Evolutionary conservation across 1,140 invertebrate genomes (phyloP).

Genomic region (Drosophila triauraria): DNA sequence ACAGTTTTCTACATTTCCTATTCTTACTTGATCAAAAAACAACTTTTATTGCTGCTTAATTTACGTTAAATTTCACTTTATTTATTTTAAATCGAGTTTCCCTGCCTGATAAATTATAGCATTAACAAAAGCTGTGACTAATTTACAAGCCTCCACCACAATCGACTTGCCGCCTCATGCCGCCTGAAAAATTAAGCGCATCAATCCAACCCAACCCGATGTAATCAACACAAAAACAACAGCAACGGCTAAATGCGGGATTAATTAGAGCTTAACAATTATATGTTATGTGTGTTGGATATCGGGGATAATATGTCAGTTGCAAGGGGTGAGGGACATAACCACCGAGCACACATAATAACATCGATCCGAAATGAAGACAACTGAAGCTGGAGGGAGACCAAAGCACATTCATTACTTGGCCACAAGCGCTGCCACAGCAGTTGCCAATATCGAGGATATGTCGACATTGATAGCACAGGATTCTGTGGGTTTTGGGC

Average conservation of each 20-base stretch:
- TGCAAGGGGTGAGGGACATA: not conserved
- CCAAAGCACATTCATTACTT: slow-evolving; percentile 66
- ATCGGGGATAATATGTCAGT: not conserved
- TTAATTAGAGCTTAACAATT: slow-evolving; percentile 63
- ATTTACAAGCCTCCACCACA: not conserved
- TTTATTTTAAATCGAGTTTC: not conserved
- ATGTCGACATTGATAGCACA: slow-evolving; percentile 15
- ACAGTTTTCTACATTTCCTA: not conserved
- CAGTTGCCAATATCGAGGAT: slow-evolving; percentile 36
- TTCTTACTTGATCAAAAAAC: not conserved
- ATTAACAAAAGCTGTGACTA: slow-evolving; percentile 11
- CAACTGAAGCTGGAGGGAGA: slow-evolving; percentile 33
- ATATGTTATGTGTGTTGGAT: not conserved
- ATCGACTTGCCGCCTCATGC: not conserved
- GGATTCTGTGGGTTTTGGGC: slow-evolving; percentile 11
- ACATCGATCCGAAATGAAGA: slow-evolving; percentile 44
- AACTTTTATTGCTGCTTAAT: not conserved
- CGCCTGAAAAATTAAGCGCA: slow-evolving; percentile 52
- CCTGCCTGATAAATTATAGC: slow-evolving; percentile 1
- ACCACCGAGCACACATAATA: slow-evolving; percentile 56
- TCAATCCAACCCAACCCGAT: slow-evolving; percentile 51
- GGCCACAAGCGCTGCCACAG: slow-evolving; percentile 53
- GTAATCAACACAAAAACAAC: slow-evolving; percentile 59
- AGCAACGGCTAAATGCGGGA: slow-evolving; percentile 27
- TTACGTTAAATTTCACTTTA: not conserved